Evolutionary conservation across 2,113 vertebrate species (phyloP), one percentile per base, ranked within the genome.

Genomic region (rabbit (Oryctolagus cuniculus)): DNA sequence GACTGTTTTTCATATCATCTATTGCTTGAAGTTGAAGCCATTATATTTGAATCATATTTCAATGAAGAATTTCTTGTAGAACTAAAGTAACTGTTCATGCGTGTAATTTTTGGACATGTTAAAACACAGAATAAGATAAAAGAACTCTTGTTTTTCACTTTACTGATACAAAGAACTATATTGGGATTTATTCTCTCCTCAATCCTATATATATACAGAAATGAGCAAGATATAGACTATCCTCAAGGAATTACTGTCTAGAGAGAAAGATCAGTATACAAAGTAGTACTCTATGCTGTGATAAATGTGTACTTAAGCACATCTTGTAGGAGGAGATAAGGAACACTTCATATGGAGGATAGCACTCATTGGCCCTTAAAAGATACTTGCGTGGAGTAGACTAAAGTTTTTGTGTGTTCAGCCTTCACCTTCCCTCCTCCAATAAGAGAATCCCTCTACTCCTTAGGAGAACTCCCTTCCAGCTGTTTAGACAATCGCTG

Each of bases 41-140:
- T 72, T 69, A 61, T 70, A 83, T 61, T 89, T 86, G 80, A 73
- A 72, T 94, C 15, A 70, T 61, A 93, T 79, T 82, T 83, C 61
- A 91, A 6, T 10, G 80, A 75, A 38, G 83, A 11, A 36, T 19
- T 16, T 8, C 34, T 89, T 93, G 63, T 51, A 89, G 31, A 92
- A 64, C 51, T 86, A 73, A 93, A 83, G 11, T 55, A 44, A 75
- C 89, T 73, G 27, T 93, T 92, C 27, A 49, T 61, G 4, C 5
- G 73, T 94, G 6, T 58, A 81, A 4, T 34, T 94, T 92, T 19
- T 84, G 61, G 80, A 51, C n/a, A 84, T 19, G 27, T 80, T 3
- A 8, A 92, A 88, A 21, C 61, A 11, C 25, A 66, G 81, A 75
- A 63, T 25, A 38, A 10, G 7, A 49, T 3, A 58, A n/a, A 72